A percentile compares a stretch with the other conserved stretches of the same genome.
Conservation (phyloP, 2,113 vertebrate species). For the Poecilia latipinna region DNA sequence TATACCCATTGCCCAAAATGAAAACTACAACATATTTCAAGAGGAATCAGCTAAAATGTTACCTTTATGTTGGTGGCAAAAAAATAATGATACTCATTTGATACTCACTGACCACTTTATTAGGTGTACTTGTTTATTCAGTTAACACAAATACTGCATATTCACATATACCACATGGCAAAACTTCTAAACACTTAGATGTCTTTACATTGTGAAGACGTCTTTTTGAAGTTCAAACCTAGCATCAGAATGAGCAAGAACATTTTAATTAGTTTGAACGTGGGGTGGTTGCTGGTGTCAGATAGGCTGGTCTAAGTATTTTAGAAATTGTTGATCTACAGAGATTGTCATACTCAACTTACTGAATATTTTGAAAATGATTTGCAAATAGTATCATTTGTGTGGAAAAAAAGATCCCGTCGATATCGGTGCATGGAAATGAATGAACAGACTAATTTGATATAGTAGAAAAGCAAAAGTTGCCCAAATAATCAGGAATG, state of each 20-base stretch:
- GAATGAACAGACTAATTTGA: background rate
- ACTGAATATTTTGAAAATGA: background rate
- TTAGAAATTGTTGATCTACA: background rate
- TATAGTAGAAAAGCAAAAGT: background rate
- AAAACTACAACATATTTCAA: constrained; percentile 13
- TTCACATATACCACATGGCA: background rate
- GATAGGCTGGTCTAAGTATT: no score
- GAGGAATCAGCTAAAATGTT: background rate
- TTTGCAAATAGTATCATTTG: background rate
- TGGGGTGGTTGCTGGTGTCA: background rate
- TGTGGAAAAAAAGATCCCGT: background rate
- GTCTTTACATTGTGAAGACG: background rate
- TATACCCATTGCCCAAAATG: constrained; percentile 20
- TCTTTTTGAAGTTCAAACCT: background rate
- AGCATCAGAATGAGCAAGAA: background rate
- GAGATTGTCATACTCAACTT: background rate
- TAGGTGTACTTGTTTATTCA: background rate
- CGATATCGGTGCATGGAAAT: background rate
- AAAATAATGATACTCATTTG: background rate
- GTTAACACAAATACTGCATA: background rate
- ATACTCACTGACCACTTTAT: background rate
- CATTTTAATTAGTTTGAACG: background rate
- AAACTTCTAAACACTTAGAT: background rate
- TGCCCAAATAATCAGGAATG: background rate
- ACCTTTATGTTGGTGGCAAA: background rate